Evolutionary conservation across 1,140 invertebrate species (phyloP).

Genomic region (Drosophila micromelanica): DNA sequence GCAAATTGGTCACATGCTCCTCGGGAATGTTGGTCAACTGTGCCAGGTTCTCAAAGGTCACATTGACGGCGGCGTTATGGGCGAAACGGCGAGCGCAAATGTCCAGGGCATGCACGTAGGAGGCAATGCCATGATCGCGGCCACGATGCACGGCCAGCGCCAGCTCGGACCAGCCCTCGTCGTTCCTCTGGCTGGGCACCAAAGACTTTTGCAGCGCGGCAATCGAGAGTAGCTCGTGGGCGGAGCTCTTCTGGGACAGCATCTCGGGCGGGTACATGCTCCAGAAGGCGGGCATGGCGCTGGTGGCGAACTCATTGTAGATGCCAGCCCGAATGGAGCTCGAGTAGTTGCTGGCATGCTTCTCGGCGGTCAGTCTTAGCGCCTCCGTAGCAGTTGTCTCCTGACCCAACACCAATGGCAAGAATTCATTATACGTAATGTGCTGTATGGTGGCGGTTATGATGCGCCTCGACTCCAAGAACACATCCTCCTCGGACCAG

Average conservation of each 20-base stretch:
- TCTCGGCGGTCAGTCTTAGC: constrained; percentile 82
- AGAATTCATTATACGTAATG: constrained; percentile 93
- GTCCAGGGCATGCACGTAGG: constrained; percentile 88
- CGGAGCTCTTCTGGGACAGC: constrained; percentile 75
- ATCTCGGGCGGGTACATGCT: constrained; percentile 88
- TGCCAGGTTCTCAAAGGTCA: constrained; percentile 68
- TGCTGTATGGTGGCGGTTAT: constrained; percentile 93
- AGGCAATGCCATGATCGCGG: constrained; percentile 95
- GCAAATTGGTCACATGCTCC: constrained; percentile 76
- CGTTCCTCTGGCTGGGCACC: constrained; percentile 65
- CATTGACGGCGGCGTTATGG: constrained; percentile 77
- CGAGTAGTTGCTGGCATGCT: constrained; percentile 88
- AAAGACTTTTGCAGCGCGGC: constrained; percentile 85
- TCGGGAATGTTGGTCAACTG: constrained; percentile 71
- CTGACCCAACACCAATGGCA: constrained; percentile 90
- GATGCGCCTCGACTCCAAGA: constrained; percentile 91
- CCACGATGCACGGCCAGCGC: constrained; percentile 88
- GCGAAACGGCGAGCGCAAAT: constrained; percentile 87
- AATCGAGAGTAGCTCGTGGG: constrained; percentile 85
- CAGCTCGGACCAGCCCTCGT: constrained; percentile 85
- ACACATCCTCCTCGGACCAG: constrained; percentile 93
- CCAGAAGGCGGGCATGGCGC: constrained; percentile 90
- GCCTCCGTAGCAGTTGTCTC: constrained; percentile 81
- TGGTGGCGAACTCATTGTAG: constrained; percentile 89
- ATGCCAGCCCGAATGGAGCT: constrained; percentile 87